Evolutionary conservation across 2,113 vertebrate genomes (phyloP), one percentile per base, ranked within the genome.

Genomic region (Hippocampus guttulatus): DNA sequence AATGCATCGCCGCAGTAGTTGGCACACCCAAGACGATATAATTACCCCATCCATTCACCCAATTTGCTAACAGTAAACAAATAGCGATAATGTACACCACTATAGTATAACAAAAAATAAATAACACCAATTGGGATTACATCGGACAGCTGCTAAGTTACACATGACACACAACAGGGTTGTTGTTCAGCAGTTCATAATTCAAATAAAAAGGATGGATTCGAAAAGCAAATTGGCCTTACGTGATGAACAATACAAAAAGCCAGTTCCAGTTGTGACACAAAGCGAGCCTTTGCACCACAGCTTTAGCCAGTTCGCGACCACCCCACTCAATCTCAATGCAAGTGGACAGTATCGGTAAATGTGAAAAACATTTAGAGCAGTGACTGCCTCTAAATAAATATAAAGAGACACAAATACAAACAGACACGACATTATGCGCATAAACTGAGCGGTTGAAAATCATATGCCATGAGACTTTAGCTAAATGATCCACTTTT

Each of bases 401-500:
- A 21, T 7, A 54, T 21, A 14, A 21, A 52, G 15, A 9, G 8
- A 8, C 8, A 54, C 6, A 18, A 49, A 49, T 49, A 49, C 47
- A 45, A 9, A 45, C 43, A 45, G 12, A 45, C 43, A 45, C 11
- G 18, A 49, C 5, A 18, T 14, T 18, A 14, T 49, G 47, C 47
- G 18, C 16, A 49, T 10, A 45, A 9, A 9, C 43, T 45, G 12
- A 11, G 43, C 5, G 43, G 43, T 12, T 11, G 12, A 9, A 45
- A 45, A 11, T 11, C 57, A n/a, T 60, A n/a, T 60, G n/a, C 57
- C 75, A 74, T 12, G 77, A 78, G 73, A 45, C 3, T 33, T 33
- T 33, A 33, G 3, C 30, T 33, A 33, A 33, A 33, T 33, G 30
- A 33, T 33, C 30, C 5, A 33, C 30, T 33, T 12, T 45, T 45